Evolutionary conservation across 1,140 invertebrate genomes (phyloP), one percentile per base, ranked within the genome.

Genomic region (Cheumatopsyche charites): DNA sequence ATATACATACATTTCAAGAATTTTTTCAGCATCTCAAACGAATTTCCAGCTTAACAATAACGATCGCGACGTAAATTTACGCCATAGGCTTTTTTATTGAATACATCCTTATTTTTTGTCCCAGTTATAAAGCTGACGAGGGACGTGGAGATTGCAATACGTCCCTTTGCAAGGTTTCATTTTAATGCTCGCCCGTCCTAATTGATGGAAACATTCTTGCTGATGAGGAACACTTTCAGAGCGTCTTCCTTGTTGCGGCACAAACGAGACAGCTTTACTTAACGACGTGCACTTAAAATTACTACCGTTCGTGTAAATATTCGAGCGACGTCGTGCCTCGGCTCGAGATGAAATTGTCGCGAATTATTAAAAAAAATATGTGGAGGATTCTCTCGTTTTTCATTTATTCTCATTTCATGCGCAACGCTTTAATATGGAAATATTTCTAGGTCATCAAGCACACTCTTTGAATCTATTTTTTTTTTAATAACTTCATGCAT

Each of bases 181-280:
- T 66, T 66, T 66, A 66, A 66, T 66, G 63, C 63, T 19, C 23
- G 42, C 15, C 23, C 41, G 63, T 45, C 63, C 63, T 66, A 66
- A 66, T 66, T 66, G 63, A 66, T 66, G 63, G 41, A 66, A 66
- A 47, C 63, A 66, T 66, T 66, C 63, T 21, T 47, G 63, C n/a
- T 66, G 63, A 66, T 66, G 63, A 66, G 63, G 55, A 66, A 66
- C 63, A 47, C 63, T 47, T 66, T 66, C 15, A 23, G 42, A 66
- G 26, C 63, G 63, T 47, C 63, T 66, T 66, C 17, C 63, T 26
- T 26, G 63, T 47, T 47, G 43, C 23, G 42, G 63, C 63, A 66
- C 63, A 66, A 66, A 66, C 63, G 63, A 66, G 63, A 47, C 63
- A 47, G 63, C 63, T 47, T 42, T 26, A 7, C 63, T 47, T 66